A percentile compares a stretch with the other conserved stretches of the same genome.
Conservation (phyloP, 2,113 vertebrate genomes). For the Crotophaga sulcirostris region DNA sequence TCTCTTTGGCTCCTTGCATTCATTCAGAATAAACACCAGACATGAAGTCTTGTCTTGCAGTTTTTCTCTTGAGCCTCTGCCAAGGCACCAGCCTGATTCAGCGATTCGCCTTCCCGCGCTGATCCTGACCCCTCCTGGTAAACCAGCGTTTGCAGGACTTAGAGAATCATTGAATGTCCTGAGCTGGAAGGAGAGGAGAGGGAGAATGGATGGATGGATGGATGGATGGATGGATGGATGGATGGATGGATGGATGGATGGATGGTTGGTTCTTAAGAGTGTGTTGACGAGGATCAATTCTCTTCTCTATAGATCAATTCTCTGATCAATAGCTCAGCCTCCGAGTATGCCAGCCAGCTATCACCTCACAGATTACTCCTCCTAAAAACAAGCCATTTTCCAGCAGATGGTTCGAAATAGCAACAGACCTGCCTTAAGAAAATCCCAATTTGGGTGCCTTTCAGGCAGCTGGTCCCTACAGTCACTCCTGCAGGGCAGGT, state of each 20-base stretch:
- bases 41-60: background rate
- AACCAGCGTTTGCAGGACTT: accelerated
- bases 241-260: too few species aligned
- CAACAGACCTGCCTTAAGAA: background rate
- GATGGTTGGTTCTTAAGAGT: accelerated
- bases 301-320: too few species aligned
- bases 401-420: background rate
- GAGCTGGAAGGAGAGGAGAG: background rate
- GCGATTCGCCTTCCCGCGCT: background rate
- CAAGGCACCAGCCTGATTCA: accelerated
- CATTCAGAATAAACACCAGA: background rate
- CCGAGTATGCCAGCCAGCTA: background rate
- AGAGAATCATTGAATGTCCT: too few species aligned
- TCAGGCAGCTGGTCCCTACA: background rate
- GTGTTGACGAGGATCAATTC: too few species aligned
- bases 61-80: background rate
- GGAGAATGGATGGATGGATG: too few species aligned
- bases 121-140: slow-evolving; percentile 6
- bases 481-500: background rate
- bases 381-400: background rate
- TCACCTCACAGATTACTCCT: background rate
- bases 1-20: background rate
- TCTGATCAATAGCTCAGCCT: background rate
- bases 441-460: background rate
- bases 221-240: too few species aligned